Evolutionary conservation across 2,888 invertebrate genomes (phyloP).

Genomic region (Drosophila demipolita): DNA sequence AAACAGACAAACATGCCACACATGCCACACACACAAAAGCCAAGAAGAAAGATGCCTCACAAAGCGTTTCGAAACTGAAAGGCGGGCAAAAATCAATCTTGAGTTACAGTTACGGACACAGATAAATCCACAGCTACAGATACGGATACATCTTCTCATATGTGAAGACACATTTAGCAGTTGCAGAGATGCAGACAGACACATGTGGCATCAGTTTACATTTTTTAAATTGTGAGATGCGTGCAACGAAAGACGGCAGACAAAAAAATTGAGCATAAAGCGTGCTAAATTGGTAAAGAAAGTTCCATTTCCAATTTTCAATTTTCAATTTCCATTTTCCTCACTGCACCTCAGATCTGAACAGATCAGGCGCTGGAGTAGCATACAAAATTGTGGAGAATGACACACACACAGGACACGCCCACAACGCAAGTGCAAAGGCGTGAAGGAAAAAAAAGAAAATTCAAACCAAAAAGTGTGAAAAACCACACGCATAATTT

Average conservation of each 20-base stretch:
- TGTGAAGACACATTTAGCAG: conserved; percentile 21
- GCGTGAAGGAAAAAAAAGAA: conserved; percentile 61
- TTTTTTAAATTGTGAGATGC: conserved; percentile 49
- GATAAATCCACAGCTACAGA: conserved; percentile 34
- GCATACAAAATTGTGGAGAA: conserved; percentile 74
- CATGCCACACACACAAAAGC: conserved; percentile 36
- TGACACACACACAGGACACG: conserved; percentile 68
- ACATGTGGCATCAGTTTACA: conserved; percentile 80
- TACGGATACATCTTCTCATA: conserved; percentile 38
- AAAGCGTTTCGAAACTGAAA: conserved; percentile 53
- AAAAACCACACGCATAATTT: conserved; percentile 69
- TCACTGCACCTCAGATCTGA: conserved; percentile 17
- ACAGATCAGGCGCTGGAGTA: conserved; percentile 67
- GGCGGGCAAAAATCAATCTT: conserved; percentile 74
- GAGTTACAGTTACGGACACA: conserved; percentile 42
- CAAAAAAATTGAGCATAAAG: conserved; percentile 75
- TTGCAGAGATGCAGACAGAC: conserved; percentile 12
- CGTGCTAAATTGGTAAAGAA: conserved; percentile 77
- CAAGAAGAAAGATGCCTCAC: conserved; percentile 24
- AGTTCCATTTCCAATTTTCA: conserved; percentile 62
- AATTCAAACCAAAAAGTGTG: conserved; percentile 57
- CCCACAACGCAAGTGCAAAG: conserved; percentile 56
- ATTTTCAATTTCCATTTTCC: conserved; percentile 46
- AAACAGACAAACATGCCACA: conserved; percentile 38
- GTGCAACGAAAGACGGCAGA: conserved; percentile 36